Evolutionary conservation across 2,113 vertebrate genomes (phyloP).

Genomic region (Podarcis raffonei): DNA sequence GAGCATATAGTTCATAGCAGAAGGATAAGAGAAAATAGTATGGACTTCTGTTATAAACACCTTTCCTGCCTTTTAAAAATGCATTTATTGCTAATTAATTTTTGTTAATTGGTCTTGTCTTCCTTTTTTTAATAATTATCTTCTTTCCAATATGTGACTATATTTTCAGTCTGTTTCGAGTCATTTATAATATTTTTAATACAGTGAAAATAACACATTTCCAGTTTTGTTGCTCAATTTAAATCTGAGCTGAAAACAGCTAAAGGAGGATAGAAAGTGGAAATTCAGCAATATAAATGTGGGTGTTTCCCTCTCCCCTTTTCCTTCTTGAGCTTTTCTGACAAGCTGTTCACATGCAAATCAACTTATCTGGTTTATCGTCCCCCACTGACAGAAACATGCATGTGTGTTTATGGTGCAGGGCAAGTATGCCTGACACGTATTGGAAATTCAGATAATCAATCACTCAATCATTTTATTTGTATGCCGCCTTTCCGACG

Average conservation of each 20-base stretch:
- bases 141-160: neutral
- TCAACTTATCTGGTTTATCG: neutral
- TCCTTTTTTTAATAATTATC: neutral
- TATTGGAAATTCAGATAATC: neutral
- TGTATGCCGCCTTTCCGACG: too few species aligned
- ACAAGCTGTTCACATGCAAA: neutral
- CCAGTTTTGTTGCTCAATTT: conserved; percentile 19
- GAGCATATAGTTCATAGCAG: conserved; percentile 24
- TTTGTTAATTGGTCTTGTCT: conserved; percentile 31
- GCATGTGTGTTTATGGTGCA: too few species aligned
- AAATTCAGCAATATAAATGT: neutral
- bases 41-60: conserved; percentile 35
- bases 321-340: neutral
- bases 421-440: neutral
- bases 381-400: neutral
- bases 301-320: too few species aligned
- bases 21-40: conserved; percentile 21
- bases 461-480: too few species aligned
- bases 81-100: conserved; percentile 38
- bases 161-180: neutral
- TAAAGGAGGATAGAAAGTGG: neutral
- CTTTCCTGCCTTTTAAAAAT: conserved; percentile 22
- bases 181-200: conserved; percentile 27
- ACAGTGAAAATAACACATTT: conserved; percentile 34
- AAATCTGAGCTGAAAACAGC: neutral